Evolutionary conservation across 2,797 vertebrate genomes (phyloP).

Genomic region (Gadopsis bispinosus): DNA sequence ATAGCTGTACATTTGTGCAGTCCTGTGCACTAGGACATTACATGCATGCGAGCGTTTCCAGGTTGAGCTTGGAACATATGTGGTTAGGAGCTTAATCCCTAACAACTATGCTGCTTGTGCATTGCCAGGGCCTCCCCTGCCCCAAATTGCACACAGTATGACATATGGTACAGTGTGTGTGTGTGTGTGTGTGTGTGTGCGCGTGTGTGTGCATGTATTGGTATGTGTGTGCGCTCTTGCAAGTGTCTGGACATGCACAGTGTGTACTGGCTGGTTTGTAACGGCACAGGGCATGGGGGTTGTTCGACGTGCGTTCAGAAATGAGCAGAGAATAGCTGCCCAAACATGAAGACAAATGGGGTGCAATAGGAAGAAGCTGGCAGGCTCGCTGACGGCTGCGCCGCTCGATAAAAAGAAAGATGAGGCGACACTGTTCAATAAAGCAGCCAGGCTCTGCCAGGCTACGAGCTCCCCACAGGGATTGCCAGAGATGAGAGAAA

Average conservation of each 20-base stretch:
- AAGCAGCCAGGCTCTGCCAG: constrained; percentile 58
- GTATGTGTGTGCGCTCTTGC: not conserved
- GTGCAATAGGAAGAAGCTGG: constrained; percentile 69
- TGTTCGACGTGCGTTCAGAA: constrained; percentile 55
- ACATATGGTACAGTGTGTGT: constrained; percentile 9
- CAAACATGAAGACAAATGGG: constrained; percentile 80
- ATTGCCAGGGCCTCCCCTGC: constrained; percentile 4
- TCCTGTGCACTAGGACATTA: not conserved
- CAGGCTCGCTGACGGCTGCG: constrained; percentile 56
- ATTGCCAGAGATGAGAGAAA: constrained; percentile 47
- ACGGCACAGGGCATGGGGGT: not conserved
- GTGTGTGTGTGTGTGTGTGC: not conserved
- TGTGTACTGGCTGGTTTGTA: constrained; percentile 8
- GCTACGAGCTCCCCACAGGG: constrained; percentile 53
- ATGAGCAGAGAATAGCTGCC: constrained; percentile 58
- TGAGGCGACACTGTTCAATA: constrained; percentile 75
- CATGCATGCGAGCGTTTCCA: not conserved
- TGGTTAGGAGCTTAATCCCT: constrained; percentile 11
- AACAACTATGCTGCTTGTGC: constrained; percentile 26
- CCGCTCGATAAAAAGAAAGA: constrained; percentile 75
- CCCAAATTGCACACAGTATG: constrained; percentile 5
- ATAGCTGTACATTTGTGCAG: constrained; percentile 13
- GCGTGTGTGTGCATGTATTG: constrained; percentile 12
- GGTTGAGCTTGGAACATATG: constrained; percentile 13
- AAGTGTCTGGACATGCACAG: not conserved